phyloP scores from a whole-genome alignment of 2,888 invertebrate genomes.

The Lydus trimaculatus region DNA sequence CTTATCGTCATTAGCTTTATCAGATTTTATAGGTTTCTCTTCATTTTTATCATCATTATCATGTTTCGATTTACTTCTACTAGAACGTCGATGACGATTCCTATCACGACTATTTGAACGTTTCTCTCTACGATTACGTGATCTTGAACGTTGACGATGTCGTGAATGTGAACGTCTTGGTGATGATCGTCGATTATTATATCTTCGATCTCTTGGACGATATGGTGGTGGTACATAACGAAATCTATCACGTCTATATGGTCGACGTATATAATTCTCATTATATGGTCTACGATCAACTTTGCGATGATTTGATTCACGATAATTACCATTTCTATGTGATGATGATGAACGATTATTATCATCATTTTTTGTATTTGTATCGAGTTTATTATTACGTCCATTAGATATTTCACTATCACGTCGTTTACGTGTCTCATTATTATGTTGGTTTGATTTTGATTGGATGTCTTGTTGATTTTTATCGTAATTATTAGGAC shows the following conservation, averaged over 20 bases:
- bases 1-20: constrained; percentile 37
- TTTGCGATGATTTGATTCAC: constrained; percentile 44
- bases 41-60: constrained; percentile 23
- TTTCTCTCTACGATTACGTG: constrained; percentile 26
- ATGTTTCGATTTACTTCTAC: constrained; percentile 4
- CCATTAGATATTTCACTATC: constrained; percentile 53
- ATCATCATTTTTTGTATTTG: constrained; percentile 49
- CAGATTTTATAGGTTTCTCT: constrained; percentile 26
- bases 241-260: constrained; percentile 27
- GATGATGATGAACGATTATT: constrained; percentile 33
- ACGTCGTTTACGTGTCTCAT: constrained; percentile 28
- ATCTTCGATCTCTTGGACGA: constrained; percentile 24
- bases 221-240: constrained; percentile 29
- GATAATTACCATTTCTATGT: constrained; percentile 34
- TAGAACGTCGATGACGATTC: constrained; percentile 46
- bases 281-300: constrained; percentile 31
- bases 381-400: constrained; percentile 57
- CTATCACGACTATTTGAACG: constrained; percentile 45
- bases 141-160: constrained; percentile 35
- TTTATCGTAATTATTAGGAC: constrained; percentile 55
- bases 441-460: constrained; percentile 35
- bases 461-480: constrained; percentile 36
- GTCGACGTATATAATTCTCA: constrained; percentile 24
- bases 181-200: constrained; percentile 29
- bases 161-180: constrained; percentile 48